Evolutionary conservation across 1,140 invertebrate genomes (phyloP).

Genomic region (Periplaneta americana): DNA sequence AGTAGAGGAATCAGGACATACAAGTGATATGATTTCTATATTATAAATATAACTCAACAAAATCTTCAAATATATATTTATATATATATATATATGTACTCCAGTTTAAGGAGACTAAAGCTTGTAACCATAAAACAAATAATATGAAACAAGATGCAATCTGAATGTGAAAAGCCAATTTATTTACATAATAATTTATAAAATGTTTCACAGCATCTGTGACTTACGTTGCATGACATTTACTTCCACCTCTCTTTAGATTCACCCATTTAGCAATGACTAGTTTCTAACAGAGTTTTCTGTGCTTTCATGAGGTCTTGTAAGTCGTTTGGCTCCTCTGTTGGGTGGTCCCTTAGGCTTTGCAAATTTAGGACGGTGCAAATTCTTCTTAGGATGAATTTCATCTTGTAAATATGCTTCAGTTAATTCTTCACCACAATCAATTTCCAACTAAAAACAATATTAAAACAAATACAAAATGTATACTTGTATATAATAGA

Average conservation of each 20-base stretch:
- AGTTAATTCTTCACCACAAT: conserved; percentile 80
- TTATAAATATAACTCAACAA: no score
- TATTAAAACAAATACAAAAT: background rate
- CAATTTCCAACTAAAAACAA: conserved; percentile 80
- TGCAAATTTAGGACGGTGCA: conserved; percentile 86
- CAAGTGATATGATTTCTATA: no score
- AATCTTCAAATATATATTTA: no score
- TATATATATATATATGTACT: no score
- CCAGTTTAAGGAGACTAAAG: no score
- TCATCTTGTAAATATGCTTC: conserved; percentile 88
- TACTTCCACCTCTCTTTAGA: background rate
- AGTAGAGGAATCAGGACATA: no score
- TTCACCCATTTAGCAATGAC: background rate
- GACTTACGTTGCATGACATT: background rate
- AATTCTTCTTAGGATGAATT: conserved; percentile 88
- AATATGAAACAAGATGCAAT: no score
- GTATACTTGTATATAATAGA: no score
- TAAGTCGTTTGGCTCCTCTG: conserved; percentile 84
- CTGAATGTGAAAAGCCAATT: background rate
- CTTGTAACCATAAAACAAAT: no score
- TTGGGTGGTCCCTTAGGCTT: conserved; percentile 93
- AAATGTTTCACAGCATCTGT: background rate
- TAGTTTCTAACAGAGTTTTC: conserved; percentile 7
- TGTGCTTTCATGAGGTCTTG: conserved; percentile 53
- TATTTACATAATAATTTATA: background rate